These are phyloP conservation scores for Hepsetus odoe DNA, from an alignment of 2,113 vertebrate genomes.

Conservation along the genomic window DNA sequence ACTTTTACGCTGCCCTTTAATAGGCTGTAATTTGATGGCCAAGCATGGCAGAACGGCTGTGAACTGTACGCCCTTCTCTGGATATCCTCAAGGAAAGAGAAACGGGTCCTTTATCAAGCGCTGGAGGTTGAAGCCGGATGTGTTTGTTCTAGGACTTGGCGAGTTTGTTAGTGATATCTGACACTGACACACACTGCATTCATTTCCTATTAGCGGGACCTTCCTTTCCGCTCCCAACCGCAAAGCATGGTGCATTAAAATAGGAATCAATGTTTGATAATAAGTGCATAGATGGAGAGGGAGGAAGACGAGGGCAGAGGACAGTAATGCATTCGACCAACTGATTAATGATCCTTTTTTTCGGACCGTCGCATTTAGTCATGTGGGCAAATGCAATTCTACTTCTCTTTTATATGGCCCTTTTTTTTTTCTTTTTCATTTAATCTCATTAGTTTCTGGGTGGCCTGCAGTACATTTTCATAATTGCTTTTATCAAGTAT, in stretches of 20 bases:
- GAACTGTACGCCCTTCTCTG: conserved; percentile 12
- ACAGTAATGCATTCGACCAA: not conserved
- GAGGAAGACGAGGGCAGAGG: not conserved
- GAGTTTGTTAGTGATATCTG: conserved; percentile 63
- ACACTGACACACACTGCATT: conserved; percentile 66
- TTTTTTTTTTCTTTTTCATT: too few relatives aligned
- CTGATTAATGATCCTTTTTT: not conserved
- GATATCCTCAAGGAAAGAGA: conserved; percentile 18
- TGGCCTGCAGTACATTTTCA: too few relatives aligned
- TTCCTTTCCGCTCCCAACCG: conserved; percentile 53
- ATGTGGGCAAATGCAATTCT: too few relatives aligned
- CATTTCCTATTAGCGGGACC: conserved; percentile 72
- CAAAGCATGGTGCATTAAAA: not conserved
- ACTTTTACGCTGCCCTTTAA: conserved; percentile 25
- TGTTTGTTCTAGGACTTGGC: conserved; percentile 27
- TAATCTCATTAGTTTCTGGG: too few relatives aligned
- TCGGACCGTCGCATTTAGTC: not conserved
- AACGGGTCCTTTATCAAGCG: conserved; percentile 35
- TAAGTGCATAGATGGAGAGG: conserved; percentile 7
- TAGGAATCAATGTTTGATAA: not conserved
- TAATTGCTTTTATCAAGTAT: not conserved
- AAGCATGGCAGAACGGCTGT: not conserved
- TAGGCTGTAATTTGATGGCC: conserved; percentile 36
- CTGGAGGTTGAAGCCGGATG: conserved; percentile 14
- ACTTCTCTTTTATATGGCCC: too few relatives aligned